These are phyloP conservation scores for Bedellia somnulentella DNA, from an alignment of 2,888 invertebrate genomes.

Conservation along the genomic window DNA sequence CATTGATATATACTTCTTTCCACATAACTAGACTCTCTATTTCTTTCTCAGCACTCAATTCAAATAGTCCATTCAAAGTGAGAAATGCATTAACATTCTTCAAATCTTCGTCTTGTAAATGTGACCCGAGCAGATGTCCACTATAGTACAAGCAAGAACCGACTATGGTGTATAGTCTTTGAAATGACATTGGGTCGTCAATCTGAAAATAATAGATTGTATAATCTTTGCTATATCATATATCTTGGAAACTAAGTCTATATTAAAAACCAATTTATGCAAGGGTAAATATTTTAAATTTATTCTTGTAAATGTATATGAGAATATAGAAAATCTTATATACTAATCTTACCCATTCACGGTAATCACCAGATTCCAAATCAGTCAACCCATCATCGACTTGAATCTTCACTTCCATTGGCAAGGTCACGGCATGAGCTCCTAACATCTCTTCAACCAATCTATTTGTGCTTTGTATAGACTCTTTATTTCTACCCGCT, in stretches of 20 bases:
- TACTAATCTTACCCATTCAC: slow-evolving; percentile 78
- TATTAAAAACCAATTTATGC: too few species aligned
- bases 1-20: slow-evolving; percentile 71
- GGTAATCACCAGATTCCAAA: slow-evolving; percentile 88
- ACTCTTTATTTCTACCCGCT: slow-evolving; percentile 6
- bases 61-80: slow-evolving; percentile 72
- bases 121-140: slow-evolving; percentile 76
- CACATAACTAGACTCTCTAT: slow-evolving; percentile 74
- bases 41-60: slow-evolving; percentile 66
- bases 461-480: slow-evolving; percentile 8
- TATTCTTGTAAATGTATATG: too few species aligned
- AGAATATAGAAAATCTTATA: too few species aligned
- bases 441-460: slow-evolving; percentile 68
- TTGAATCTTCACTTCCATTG: slow-evolving; percentile 76
- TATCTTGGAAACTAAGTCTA: too few species aligned
- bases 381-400: slow-evolving; percentile 87
- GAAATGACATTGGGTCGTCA: slow-evolving; percentile 75
- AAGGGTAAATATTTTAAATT: too few species aligned
- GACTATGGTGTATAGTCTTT: slow-evolving; percentile 69
- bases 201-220: slow-evolving; percentile 52
- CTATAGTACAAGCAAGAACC: slow-evolving; percentile 67
- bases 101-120: slow-evolving; percentile 74
- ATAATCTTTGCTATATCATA: too few species aligned
- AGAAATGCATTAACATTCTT: slow-evolving; percentile 76
- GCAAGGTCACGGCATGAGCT: slow-evolving; percentile 67